Evolutionary conservation across 2,113 vertebrate species (phyloP), one percentile per base, ranked within the genome.

Genomic region (Morone chrysops): DNA sequence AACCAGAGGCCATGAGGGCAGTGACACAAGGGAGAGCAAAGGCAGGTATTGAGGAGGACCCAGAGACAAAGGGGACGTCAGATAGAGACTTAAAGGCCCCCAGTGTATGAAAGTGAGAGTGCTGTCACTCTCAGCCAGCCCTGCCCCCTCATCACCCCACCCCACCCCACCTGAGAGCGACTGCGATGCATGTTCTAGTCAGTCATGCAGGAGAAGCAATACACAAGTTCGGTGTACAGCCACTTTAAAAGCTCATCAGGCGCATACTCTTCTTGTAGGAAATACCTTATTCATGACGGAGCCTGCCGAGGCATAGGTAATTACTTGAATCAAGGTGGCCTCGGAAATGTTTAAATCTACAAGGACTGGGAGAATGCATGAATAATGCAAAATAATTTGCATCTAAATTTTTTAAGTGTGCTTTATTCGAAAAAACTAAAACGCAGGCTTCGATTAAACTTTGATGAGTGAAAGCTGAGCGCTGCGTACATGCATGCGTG

Each of bases 401-500:
- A 99, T 99, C 97, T 98, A 98, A 97, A 99, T 98, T 97, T 99
- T 99, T 99, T 99, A 98, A 99, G 97, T 99, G 97, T 98, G 97
- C 97, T 99, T 99, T 99, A 99, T 99, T 99, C 95, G 70, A 69
- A 78, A 83, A 96, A 96, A 95, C 87, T 81, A 93, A 95, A 94
- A 94, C 70, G 87, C 75, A 3, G 87, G 91, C 92, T 94, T 70
- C 85, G 96, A 99, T 99, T 98, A 99, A 99, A 99, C 95, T 99
- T 99, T 99, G 97, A 99, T 99, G 97, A 98, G 97, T 96, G 96
- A 96, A 97, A 96, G 97, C 96, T 96, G 96, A 97, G 96, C 93
- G 93, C 94, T 92, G 62, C 25, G 69, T 60, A 9, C 70, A 59
- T 66, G 83, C 47, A 11, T 75, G 83, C 43, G 38, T 14, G 79